Evolutionary conservation across 2,797 vertebrate genomes (phyloP).

Genomic region (Peromyscus attwateri): DNA sequence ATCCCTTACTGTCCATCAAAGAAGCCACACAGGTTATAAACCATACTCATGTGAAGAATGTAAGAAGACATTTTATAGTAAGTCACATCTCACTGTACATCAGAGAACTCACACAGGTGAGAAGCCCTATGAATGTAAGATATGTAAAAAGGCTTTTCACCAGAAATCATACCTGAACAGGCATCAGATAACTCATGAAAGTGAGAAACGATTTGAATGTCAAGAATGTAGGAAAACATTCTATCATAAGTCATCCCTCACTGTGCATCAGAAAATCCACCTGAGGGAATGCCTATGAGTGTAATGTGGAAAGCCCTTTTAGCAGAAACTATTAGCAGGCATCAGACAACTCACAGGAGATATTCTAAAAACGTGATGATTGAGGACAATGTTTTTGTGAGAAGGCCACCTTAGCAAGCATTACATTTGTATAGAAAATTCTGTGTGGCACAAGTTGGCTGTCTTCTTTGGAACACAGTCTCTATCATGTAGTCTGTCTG

Average conservation of each 20-base stretch:
- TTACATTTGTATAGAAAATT: not conserved
- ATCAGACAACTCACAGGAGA: not conserved
- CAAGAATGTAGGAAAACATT: slow-evolving; percentile 49
- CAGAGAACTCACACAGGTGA: slow-evolving; percentile 59
- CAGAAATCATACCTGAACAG: slow-evolving; percentile 64
- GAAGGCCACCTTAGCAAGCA: not conserved
- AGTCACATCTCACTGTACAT: slow-evolving; percentile 60
- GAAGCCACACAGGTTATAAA: slow-evolving; percentile 60
- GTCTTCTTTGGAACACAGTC: not conserved
- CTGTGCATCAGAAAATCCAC: slow-evolving; percentile 55
- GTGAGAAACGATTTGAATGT: slow-evolving; percentile 42
- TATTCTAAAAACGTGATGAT: not conserved
- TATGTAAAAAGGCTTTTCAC: slow-evolving; percentile 54
- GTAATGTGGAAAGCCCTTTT: not conserved
- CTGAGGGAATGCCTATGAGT: not conserved
- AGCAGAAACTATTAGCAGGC: not conserved
- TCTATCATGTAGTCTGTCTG: not conserved
- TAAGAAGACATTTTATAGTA: slow-evolving; percentile 46
- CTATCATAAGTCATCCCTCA: slow-evolving; percentile 59
- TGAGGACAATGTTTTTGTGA: no score
- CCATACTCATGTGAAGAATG: slow-evolving; percentile 33
- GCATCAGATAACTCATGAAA: slow-evolving; percentile 46
- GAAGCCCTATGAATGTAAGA: slow-evolving; percentile 47
- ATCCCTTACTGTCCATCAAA: slow-evolving; percentile 57
- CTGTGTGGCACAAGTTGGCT: not conserved